Base-by-base conservation (phyloP, 1,140 invertebrate genomes). In the Magallana gigas region DNA sequence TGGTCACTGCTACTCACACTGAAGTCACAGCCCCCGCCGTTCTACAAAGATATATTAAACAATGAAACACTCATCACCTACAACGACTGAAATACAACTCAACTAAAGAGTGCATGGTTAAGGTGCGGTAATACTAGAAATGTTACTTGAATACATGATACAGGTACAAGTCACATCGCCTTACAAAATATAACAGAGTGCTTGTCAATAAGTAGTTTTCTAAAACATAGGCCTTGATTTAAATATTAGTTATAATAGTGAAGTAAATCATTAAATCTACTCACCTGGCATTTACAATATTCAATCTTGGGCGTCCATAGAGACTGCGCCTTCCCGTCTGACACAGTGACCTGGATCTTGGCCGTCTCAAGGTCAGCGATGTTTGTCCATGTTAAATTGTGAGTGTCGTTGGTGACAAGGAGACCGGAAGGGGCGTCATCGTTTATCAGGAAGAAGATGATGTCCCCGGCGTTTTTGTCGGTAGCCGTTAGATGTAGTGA, bases 221-320 rank as follows among this genome's bases (percentile, higher is more conserved):
- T 48, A 48, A 48, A 48, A 48, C 36, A 48, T 48, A 48, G 5
- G 36, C 36, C 16, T 48, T 12, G 29, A 12, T 64, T 16, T 64
- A 64, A 18, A 64, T 5, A 48, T 48, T 48, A 48, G 36, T 48
- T 48, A 48, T 48, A 48, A 48, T 48, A 5, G 36, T 48, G 5
- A 2, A 48, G 36, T 48, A 48, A 48, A 48, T 48, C 36, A 48
- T 48, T 48, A 4, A 48, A 48, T 48, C 36, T 4, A 57, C 56
- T 60, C 87, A 91, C 91, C 89, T 89, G 85, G 84, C 91, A 92
- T 62, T 90, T 90, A 76, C 91, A 92, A 11, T 89, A 87, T 84
- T 92, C 81, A 12, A 90, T 90, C 48, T 68, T 89, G 18, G 90
- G 87, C 80, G 85, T 85, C 87, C 88, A 90, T n/a, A 90, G 5